Percentiles rank a stretch among this genome's conserved stretches.
phyloP scores from a whole-genome alignment of 2,888 invertebrate species.

The Chouioia cunea region DNA sequence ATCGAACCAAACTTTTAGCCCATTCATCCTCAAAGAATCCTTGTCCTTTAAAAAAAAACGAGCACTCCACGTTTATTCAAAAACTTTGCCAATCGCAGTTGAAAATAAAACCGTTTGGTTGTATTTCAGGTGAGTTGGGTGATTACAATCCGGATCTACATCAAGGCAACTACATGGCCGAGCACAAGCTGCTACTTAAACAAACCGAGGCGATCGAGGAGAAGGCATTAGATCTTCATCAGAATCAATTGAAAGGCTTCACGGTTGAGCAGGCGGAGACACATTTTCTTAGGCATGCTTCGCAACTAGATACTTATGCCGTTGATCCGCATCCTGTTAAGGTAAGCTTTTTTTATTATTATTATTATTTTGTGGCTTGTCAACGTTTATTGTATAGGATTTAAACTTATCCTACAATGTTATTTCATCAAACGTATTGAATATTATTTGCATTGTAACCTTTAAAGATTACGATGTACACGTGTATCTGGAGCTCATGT shows the following conservation, averaged over 20 bases:
- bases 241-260: slow-evolving; percentile 87
- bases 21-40: too few relatives aligned
- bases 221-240: slow-evolving; percentile 93
- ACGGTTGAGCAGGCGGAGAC: slow-evolving; percentile 89
- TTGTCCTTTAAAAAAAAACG: neutral
- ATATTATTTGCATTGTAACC: too few relatives aligned
- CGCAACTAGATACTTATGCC: slow-evolving; percentile 94
- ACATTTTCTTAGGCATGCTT: slow-evolving; percentile 91
- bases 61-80: too few relatives aligned
- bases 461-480: too few relatives aligned
- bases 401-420: too few relatives aligned
- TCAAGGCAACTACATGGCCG: slow-evolving; percentile 89
- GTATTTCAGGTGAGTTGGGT: slow-evolving; percentile 86
- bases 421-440: too few relatives aligned
- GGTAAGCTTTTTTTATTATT: slow-evolving; percentile 69
- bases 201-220: slow-evolving; percentile 94
- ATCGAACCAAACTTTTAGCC: too few relatives aligned
- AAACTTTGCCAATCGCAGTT: too few relatives aligned
- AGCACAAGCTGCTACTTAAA: slow-evolving; percentile 90
- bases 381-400: too few relatives aligned
- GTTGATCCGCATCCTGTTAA: slow-evolving; percentile 98
- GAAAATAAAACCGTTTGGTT: neutral
- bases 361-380: neutral
- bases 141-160: slow-evolving; percentile 93
- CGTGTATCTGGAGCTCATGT: too few relatives aligned